Evolutionary conservation across 2,113 vertebrate species (phyloP).

Genomic region (Bombycilla garrulus): DNA sequence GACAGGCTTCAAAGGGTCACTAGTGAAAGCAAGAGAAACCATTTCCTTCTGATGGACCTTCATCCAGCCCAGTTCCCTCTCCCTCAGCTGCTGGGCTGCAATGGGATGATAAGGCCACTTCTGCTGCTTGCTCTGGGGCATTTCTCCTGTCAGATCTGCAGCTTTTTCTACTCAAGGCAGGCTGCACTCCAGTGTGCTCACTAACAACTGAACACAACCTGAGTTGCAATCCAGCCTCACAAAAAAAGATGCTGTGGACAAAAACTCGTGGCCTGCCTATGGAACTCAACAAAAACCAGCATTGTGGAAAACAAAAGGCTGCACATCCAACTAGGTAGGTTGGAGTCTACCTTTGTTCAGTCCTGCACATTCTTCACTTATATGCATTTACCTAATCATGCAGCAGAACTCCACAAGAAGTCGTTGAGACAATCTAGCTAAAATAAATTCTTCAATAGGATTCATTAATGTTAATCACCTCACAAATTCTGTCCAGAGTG

Average conservation of each 20-base stretch:
- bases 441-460: not conserved
- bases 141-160: not conserved
- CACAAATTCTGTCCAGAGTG: not conserved
- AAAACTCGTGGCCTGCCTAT: not conserved
- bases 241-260: not conserved
- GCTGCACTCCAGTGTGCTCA: not conserved
- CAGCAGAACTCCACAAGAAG: not conserved
- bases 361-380: not conserved
- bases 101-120: not conserved
- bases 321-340: not conserved
- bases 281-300: not conserved
- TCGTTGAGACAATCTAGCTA: not conserved
- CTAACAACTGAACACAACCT: not conserved
- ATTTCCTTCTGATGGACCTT: not conserved
- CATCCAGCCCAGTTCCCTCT: accelerated
- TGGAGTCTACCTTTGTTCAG: not conserved
- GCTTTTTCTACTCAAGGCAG: accelerated
- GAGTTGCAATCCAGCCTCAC: not conserved
- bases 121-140: not conserved
- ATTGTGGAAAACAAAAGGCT: not conserved
- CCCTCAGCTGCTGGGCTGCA: not conserved
- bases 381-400: not conserved
- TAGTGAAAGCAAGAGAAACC: not conserved
- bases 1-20: not conserved
- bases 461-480: not conserved